Conservation (phyloP, 2,888 invertebrate species). For the Anagyrus pseudococci region DNA sequence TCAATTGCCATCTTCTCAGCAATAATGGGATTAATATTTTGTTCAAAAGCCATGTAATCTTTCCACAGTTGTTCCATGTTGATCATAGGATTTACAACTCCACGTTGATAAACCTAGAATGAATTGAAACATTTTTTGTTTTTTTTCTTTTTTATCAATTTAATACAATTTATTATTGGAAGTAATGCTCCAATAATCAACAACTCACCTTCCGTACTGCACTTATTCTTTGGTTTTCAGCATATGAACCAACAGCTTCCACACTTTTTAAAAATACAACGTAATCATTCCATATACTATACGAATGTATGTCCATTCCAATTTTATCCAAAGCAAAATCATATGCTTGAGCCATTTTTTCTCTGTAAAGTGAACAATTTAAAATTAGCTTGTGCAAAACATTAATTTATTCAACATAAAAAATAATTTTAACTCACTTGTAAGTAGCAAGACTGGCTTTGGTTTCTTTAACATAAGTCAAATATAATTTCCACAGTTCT, state of each 20-base stretch:
- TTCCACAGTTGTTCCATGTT: conserved; percentile 97
- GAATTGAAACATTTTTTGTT: conserved; percentile 7
- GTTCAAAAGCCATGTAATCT: conserved; percentile 97
- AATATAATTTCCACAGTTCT: conserved; percentile 97
- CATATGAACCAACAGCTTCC: conserved; percentile 97
- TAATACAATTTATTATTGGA: background rate
- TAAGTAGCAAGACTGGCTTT: conserved; percentile 91
- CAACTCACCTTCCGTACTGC: conserved; percentile 92
- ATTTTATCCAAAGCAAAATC: conserved; percentile 99
- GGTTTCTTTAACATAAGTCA: conserved; percentile 97
- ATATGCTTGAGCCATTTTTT: conserved; percentile 99
- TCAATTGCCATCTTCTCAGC: conserved; percentile 99
- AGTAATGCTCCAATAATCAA: conserved; percentile 7
- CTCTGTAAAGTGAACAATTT: conserved; percentile 68
- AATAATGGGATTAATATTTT: conserved; percentile 85
- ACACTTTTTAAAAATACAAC: conserved; percentile 94
- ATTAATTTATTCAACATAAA: conserved; percentile 17
- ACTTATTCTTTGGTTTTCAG: conserved; percentile 98
- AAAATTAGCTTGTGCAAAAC: conserved; percentile 6
- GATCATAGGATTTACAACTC: conserved; percentile 94
- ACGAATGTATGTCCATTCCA: conserved; percentile 97
- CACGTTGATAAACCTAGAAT: conserved; percentile 86
- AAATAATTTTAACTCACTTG: conserved; percentile 73
- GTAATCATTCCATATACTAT: conserved; percentile 97
- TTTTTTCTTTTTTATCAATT: conserved; percentile 10